Evolutionary conservation across 1,140 invertebrate genomes (phyloP), one percentile per base, ranked within the genome.

Genomic region (Octopus sinensis): DNA sequence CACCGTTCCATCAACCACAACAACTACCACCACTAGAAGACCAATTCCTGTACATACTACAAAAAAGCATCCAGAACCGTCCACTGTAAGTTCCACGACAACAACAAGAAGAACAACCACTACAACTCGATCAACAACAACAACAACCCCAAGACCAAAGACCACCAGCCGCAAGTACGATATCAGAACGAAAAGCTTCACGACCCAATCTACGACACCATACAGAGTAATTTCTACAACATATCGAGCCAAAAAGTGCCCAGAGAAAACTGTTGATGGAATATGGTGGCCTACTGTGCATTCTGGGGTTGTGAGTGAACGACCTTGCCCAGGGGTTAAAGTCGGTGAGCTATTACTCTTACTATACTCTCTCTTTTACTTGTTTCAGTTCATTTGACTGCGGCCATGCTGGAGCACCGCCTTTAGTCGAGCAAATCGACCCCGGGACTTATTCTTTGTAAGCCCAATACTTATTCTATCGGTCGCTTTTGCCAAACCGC

Each of bases 201-300:
- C 76, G 23, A 52, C 13, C 13, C 76, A 13, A 53, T 4, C 12
- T 17, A 77, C 76, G 4, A 77, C 76, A 77, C 52, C 52, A 51
- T 12, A 68, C 12, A 53, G 6, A 43, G 5, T 43, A 9, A 53
- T 7, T 23, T 13, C 76, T 52, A 77, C 76, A 52, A 77, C 76
- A 77, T 51, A 13, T 9, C 23, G 76, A 77, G 43, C 30, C 13
- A 73, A 23, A 73, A 73, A 73, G 30, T 73, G 68, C 30, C 6
- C 17, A 73, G 68, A 73, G 5, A 9, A 73, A 73, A 17, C 30
- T 73, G 13, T 73, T 43, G 76, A 77, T 10, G 76, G 76, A 77
- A 77, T 77, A 77, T 53, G 30, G 43, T 77, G 76, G 76, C 43
- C 76, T 5, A n/a, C 76, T 43, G 76, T 77, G 43, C 13, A 77